Evolutionary conservation across 2,888 invertebrate genomes (phyloP), one percentile per base, ranked within the genome.

Genomic region (Epinotia nisella): DNA sequence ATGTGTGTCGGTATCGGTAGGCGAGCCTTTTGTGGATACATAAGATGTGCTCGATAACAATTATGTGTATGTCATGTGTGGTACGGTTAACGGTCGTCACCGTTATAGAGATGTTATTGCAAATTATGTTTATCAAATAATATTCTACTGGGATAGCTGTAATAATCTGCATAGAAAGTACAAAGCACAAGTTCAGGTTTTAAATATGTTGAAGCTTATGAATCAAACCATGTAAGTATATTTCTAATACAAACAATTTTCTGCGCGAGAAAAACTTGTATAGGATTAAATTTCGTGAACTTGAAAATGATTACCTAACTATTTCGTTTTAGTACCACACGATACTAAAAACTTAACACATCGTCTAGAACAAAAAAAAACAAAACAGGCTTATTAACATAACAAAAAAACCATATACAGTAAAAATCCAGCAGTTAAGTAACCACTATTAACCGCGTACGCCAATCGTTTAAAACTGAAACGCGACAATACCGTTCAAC

Each of bases 351-450:
- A 56, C 10, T 51, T 59, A 41, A 61, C 66, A 58, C 64, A n/a
- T 39, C n/a, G n/a, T 49, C n/a, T 49, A 49, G n/a, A 49, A 49
- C n/a, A 49, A 49, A 41, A 35, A 13, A 67, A 60, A 55, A 61
- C 60, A 11, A 45, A 55, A 55, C 29, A 59, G 39, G 19, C 66
- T 35, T 67, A 61, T 68, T 67, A 51, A 56, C 61, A 56, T 62
- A 62, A 39, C 35, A 56, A 68, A 56, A 68, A 56, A 62, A 21
- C 55, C 61, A 67, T 61, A 61, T 55, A 67, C 55, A 53, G 55
- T 13, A 29, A 61, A 71, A 61, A 71, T 71, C 55, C 67, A 68
- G 56, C 56, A 51, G 55, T 72, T 72, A 68, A 35, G 49, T 67
- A 72, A 68, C 73, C 35, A n/a, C 73, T 59, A 49, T 49, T 49